Conservation (phyloP, 2,888 invertebrate species). For the Helobdella robusta region DNA sequence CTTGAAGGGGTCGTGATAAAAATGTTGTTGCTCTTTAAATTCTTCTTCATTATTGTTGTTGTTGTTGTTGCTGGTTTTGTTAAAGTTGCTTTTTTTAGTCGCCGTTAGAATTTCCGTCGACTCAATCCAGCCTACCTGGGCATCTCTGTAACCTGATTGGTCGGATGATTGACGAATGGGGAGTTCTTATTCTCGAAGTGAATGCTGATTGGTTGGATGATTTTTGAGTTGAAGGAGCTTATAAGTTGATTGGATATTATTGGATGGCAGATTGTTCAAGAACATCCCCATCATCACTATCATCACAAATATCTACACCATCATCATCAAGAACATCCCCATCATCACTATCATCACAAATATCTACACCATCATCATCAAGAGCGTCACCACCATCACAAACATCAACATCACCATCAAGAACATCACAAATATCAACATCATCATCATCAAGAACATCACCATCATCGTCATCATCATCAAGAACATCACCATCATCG, state of each 20-base stretch:
- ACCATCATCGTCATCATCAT: slow-evolving; percentile 2
- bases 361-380: neutral
- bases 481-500: neutral
- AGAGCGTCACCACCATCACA: too few species aligned
- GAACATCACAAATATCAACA: too few species aligned
- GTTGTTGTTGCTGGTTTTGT: neutral
- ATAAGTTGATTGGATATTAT: too few species aligned
- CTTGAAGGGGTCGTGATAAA: neutral
- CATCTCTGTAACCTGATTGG: slow-evolving; percentile 71
- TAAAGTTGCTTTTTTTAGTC: neutral
- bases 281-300: too few species aligned
- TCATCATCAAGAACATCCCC: too few species aligned
- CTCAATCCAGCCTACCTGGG: slow-evolving; percentile 85
- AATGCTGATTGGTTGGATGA: too few species aligned
- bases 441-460: neutral
- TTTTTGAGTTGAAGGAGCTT: too few species aligned
- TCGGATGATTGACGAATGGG: neutral
- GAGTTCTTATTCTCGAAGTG: too few species aligned
- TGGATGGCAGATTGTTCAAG: too few species aligned
- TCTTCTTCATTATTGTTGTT: neutral
- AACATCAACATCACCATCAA: too few species aligned
- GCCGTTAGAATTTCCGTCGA: slow-evolving; percentile 56
- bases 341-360: neutral
- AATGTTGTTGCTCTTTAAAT: neutral
- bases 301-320: too few species aligned